Base-by-base conservation (phyloP, 2,888 invertebrate species). In the Hoplodrina ambigua region DNA sequence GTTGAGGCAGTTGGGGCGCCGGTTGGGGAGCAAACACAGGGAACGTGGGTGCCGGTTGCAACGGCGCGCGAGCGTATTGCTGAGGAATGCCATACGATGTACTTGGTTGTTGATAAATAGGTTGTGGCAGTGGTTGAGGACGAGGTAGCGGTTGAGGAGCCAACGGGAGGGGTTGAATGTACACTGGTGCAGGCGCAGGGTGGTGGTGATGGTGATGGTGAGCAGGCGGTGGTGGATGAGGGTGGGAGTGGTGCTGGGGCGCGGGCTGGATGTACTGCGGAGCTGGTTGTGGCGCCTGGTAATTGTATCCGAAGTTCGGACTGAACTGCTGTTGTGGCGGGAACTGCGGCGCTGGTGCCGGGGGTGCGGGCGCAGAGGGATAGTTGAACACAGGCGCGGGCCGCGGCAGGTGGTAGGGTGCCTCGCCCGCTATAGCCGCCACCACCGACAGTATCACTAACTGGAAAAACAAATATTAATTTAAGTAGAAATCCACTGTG, bases 341-440 rank as follows among this genome's bases (percentile, higher is more conserved):
- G 63, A 80, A 81, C 41, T 83, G 77, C 15, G 80, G 84, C 13
- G 79, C 20, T 5, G 82, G 84, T 2, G 85, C 85, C 0, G 83
- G 85, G 1, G 88, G 85, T 10, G 87, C 87, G 4, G 83, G 79
- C 17, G 76, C 74, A 0, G 90, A 1, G 11, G 79, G 92, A 64
- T 92, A 94, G 72, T 89, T 85, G 77, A 94, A 89, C 15, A 86
- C 67, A 0, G 92, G 92, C 8, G 90, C 88, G 50, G 95, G 95
- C 63, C 92, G 91, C 15, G 93, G 93, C 70, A 94, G 80, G 66
- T 94, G 87, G 84, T 96, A 96, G 25, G 94, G 95, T 17, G 95
- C 95, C 88, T 95, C 95, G 41, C 91, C 93, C 63, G 84, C 89
- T 74, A 91, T 88, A 60, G 89, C 90, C 69, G 91, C 91, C 52